Percentiles rank a stretch among this genome's conserved stretches.
phyloP scores from a whole-genome alignment of 1,140 invertebrate genomes.

The Drosophila equinoxialis region DNA sequence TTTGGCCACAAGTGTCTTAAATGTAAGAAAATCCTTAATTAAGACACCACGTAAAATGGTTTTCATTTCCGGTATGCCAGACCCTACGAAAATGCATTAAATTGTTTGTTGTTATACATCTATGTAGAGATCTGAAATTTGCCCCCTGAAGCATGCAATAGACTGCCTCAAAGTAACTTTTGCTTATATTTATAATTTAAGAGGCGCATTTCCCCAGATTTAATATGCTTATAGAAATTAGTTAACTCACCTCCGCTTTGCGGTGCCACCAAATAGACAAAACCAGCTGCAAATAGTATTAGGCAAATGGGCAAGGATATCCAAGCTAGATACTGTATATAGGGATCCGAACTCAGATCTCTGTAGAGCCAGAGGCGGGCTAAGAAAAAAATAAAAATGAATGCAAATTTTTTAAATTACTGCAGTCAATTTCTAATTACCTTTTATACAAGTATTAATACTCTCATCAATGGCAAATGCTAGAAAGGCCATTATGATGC shows the following conservation, averaged over 20 bases:
- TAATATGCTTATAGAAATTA: neutral
- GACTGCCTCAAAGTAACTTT: no score
- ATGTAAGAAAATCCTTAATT: conserved; percentile 98
- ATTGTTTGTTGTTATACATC: neutral
- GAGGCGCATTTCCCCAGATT: neutral
- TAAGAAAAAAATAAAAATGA: conserved; percentile 77
- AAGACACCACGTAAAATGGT: conserved; percentile 98
- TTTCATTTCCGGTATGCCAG: conserved; percentile 99
- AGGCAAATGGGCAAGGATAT: conserved; percentile 93
- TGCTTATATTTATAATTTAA: no score
- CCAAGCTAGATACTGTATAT: conserved; percentile 96
- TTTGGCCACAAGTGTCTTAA: conserved; percentile 97
- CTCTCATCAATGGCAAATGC: conserved; percentile 98
- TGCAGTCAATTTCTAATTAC: conserved; percentile 83
- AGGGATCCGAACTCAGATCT: conserved; percentile 91
- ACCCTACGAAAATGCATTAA: conserved; percentile 85
- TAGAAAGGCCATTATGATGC: conserved; percentile 97
- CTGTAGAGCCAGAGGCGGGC: conserved; percentile 96
- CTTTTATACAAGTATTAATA: conserved; percentile 97
- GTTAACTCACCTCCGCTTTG: conserved; percentile 89
- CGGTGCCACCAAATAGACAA: conserved; percentile 96
- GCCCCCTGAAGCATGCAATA: neutral
- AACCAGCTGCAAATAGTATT: conserved; percentile 96
- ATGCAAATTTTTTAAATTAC: neutral
- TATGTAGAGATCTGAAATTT: no score